These are phyloP conservation scores for Lycorma delicatula DNA, from an alignment of 1,140 invertebrate species.

Conservation along the genomic window DNA sequence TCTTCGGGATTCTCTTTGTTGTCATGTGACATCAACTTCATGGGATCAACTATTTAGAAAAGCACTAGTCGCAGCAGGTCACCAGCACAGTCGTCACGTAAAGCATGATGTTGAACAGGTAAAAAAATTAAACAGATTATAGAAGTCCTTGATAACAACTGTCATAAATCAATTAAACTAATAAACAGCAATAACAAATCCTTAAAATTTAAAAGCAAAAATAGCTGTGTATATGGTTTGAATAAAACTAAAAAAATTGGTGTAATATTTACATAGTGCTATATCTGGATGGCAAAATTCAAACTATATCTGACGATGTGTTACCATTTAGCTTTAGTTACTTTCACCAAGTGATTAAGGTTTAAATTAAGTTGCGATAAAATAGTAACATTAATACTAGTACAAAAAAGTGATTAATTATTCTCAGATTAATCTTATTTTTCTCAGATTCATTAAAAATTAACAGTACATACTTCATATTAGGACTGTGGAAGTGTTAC, in stretches of 20 bases:
- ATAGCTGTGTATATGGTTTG: not conserved
- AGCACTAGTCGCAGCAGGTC: constrained; percentile 37
- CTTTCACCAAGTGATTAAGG: too few relatives aligned
- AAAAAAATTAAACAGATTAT: constrained; percentile 4
- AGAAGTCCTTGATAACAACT: not conserved
- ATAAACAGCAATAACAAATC: not conserved
- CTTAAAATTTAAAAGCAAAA: not conserved
- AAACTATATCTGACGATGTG: too few relatives aligned
- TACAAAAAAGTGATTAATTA: too few relatives aligned
- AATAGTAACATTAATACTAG: too few relatives aligned
- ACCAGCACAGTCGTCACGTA: constrained; percentile 28
- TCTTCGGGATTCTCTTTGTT: constrained; percentile 63
- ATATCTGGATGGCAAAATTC: too few relatives aligned
- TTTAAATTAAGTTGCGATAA: too few relatives aligned
- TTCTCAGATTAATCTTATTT: too few relatives aligned
- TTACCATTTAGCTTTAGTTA: too few relatives aligned
- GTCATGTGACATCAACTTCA: constrained; percentile 58
- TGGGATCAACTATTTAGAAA: constrained; percentile 65
- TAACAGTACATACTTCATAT: too few relatives aligned
- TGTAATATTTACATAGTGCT: too few relatives aligned
- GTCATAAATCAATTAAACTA: not conserved
- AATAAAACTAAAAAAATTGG: not conserved
- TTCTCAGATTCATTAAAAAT: too few relatives aligned
- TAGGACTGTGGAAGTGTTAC: too few relatives aligned
- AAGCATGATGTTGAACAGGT: constrained; percentile 23